These are phyloP conservation scores for Gallinago media DNA, from an alignment of 2,113 vertebrate genomes.

Conservation along the genomic window DNA sequence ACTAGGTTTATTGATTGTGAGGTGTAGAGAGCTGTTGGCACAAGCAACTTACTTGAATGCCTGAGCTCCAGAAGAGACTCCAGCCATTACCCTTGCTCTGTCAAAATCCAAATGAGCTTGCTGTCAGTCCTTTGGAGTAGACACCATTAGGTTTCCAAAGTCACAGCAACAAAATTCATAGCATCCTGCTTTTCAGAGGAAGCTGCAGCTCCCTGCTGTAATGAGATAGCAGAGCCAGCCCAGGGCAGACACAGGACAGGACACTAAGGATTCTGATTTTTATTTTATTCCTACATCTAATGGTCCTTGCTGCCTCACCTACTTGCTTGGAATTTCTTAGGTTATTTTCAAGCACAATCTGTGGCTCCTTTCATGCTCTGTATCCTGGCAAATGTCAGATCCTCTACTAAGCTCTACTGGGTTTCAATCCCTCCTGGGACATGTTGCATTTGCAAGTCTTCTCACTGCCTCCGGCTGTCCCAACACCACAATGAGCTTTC, in stretches of 20 bases:
- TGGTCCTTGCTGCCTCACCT: neutral
- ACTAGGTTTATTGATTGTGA: slow-evolving; percentile 24
- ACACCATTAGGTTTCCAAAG: neutral
- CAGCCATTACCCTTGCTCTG: neutral
- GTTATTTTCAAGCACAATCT: neutral
- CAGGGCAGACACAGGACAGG: neutral
- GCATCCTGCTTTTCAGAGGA: neutral
- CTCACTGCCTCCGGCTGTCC: neutral
- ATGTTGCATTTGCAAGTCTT: neutral
- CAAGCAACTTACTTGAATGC: neutral
- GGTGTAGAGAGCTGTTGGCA: neutral
- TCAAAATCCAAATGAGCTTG: neutral
- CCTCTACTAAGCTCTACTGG: neutral
- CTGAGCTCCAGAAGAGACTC: slow-evolving; percentile 1
- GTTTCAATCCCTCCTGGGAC: neutral
- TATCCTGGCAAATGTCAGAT: neutral
- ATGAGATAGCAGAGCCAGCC: neutral
- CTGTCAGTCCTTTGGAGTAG: neutral
- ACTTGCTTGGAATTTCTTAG: neutral
- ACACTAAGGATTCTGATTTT: neutral
- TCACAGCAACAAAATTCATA: neutral
- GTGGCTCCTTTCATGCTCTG: neutral
- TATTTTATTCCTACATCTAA: neutral
- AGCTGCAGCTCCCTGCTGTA: neutral
- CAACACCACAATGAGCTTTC: neutral